Evolutionary conservation across 2,113 vertebrate genomes (phyloP), one percentile per base, ranked within the genome.

Genomic region (Dasyornis broadbenti): DNA sequence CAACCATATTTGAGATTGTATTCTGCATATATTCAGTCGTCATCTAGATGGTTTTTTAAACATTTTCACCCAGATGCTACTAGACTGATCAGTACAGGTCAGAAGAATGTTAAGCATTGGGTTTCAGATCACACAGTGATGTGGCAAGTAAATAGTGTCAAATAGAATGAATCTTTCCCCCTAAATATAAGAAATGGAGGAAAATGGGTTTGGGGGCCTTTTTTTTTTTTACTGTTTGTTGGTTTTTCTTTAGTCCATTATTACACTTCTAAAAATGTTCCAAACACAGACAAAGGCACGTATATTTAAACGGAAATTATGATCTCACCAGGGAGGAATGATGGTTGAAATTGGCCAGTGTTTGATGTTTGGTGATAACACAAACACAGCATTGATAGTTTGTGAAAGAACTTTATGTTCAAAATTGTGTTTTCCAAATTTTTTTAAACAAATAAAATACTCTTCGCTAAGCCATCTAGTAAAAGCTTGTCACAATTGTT

Each of bases 281-380:
- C 56, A 78, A 59, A 72, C 70, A 14, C 33, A 73, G 72, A 33
- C 59, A 70, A 63, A 88, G 21, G 44, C 31, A 1, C 11, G 31
- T 66, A 56, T 28, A 84, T 70, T 89, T 94, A 61, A 84, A 57
- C 28, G 90, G 57, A 90, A 93, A 60, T 59, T 37, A 50, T 90
- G 84, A 91, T 85, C 83, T 96, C 91, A 87, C 21, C 10, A n/a
- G 75, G 31, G 39, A 95, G 59, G 78, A 92, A 86, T 84, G 77
- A 39, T 91, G 60, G 7, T 24, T 94, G 68, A 95, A 93, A 72
- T 79, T 52, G 65, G 80, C 4, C 39, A 81, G 20, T 4, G 27
- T 89, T 81, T 75, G 64, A 65, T 91, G 42, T 60, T 89, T 70
- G 81, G 27, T 86, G 52, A 71, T 84, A 73, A 77, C 65, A 76